Conservation (phyloP, 2,888 invertebrate species). For the Drosophila atripex region DNA sequence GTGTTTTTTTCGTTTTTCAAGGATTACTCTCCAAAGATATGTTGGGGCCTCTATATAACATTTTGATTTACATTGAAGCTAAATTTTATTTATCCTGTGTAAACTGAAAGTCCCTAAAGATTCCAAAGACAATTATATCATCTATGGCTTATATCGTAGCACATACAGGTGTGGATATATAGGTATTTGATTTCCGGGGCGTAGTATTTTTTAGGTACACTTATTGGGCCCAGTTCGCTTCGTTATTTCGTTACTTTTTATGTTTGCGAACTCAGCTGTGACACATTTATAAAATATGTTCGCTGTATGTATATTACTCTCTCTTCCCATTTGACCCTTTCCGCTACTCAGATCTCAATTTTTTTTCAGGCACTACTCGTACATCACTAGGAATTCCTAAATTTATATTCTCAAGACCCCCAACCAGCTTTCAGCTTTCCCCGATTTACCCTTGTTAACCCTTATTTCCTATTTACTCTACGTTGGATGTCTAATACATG, state of each 20-base stretch:
- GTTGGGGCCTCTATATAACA: conserved; percentile 43
- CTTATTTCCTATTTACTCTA: not conserved
- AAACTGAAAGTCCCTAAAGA: conserved; percentile 52
- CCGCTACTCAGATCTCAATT: conserved; percentile 13
- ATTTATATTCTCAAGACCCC: conserved; percentile 40
- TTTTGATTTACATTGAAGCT: conserved; percentile 29
- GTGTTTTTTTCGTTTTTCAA: conserved; percentile 30
- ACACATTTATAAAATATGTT: conserved; percentile 73
- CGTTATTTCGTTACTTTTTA: not conserved
- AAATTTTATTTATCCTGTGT: conserved; percentile 32
- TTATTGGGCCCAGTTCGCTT: conserved; percentile 23
- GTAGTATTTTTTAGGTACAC: conserved; percentile 39
- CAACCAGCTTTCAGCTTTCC: conserved; percentile 25
- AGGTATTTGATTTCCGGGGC: conserved; percentile 35
- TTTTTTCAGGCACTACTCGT: conserved; percentile 77
- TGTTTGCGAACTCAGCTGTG: conserved; percentile 27
- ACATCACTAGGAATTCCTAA: conserved; percentile 51
- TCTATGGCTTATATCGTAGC: conserved; percentile 31
- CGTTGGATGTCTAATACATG: conserved; percentile 57
- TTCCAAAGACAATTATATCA: conserved; percentile 41
- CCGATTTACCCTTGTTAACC: not conserved
- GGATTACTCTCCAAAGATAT: conserved; percentile 52
- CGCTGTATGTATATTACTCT: conserved; percentile 23
- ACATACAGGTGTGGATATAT: conserved; percentile 35
- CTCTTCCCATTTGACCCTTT: conserved; percentile 10